phyloP scores from a whole-genome alignment of 2,797 vertebrate species.

The Kryptolebias ocellatus region DNA sequence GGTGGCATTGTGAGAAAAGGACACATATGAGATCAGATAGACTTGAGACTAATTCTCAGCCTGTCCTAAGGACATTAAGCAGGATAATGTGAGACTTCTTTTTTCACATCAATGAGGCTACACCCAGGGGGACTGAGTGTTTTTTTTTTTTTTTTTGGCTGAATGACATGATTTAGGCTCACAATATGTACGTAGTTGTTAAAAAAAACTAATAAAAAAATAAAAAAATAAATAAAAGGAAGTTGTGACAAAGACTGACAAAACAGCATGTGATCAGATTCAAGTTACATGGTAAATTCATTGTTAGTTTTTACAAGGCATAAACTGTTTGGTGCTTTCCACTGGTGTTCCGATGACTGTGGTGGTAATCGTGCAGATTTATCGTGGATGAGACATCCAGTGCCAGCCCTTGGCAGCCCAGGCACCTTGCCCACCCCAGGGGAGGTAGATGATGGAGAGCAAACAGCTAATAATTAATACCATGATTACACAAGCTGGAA shows the following conservation, averaged over 20 bases:
- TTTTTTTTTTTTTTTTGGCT: constrained; percentile 59
- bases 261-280: not conserved
- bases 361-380: constrained; percentile 76
- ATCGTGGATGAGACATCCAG: constrained; percentile 72
- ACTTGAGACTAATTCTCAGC: constrained; percentile 72
- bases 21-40: constrained; percentile 74
- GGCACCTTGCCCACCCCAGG: constrained; percentile 72
- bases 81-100: constrained; percentile 79
- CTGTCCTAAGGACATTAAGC: constrained; percentile 64
- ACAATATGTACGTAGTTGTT: constrained; percentile 8
- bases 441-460: constrained; percentile 82
- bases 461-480: constrained; percentile 88
- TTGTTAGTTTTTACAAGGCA: constrained; percentile 10
- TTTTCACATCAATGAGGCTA: constrained; percentile 76
- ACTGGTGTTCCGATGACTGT: constrained; percentile 44
- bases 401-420: constrained; percentile 73
- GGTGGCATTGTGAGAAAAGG: constrained; percentile 64
- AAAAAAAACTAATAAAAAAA: not conserved
- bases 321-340: constrained; percentile 15
- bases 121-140: constrained; percentile 66
- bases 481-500: constrained; percentile 81
- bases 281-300: not conserved
- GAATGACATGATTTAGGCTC: constrained; percentile 50
- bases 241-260: not conserved
- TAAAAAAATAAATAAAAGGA: not conserved